Percentiles rank a stretch among this genome's conserved stretches.
Evolutionary conservation across 2,797 vertebrate species (phyloP).

Genomic region (Parambassis ranga): DNA sequence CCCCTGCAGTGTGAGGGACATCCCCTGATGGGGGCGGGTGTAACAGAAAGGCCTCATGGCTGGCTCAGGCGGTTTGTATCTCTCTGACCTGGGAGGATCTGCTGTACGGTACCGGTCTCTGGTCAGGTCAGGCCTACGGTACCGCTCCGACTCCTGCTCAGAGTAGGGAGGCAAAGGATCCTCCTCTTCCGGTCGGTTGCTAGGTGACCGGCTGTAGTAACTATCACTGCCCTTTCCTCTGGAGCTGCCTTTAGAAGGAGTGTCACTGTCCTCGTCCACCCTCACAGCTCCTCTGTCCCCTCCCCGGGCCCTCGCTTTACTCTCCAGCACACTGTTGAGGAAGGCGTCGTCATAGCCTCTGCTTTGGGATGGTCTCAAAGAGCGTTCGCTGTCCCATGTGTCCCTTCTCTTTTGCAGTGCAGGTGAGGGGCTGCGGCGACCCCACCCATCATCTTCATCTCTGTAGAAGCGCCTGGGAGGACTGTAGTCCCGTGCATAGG

Average conservation of each 20-base stretch:
- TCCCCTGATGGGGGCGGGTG: slow-evolving; percentile 79
- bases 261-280: slow-evolving; percentile 85
- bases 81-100: slow-evolving; percentile 54
- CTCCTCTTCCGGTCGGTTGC: slow-evolving; percentile 83
- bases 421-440: slow-evolving; percentile 82
- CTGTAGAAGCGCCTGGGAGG: slow-evolving; percentile 63
- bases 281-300: slow-evolving; percentile 67
- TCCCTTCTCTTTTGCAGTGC: slow-evolving; percentile 82
- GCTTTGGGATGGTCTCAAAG: slow-evolving; percentile 46
- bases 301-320: slow-evolving; percentile 83
- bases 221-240: slow-evolving; percentile 80
- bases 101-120: slow-evolving; percentile 56
- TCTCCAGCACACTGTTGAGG: slow-evolving; percentile 86
- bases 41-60: slow-evolving; percentile 78
- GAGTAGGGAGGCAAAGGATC: slow-evolving; percentile 94
- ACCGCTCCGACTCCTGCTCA: slow-evolving; percentile 76
- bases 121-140: slow-evolving; percentile 53
- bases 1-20: slow-evolving; percentile 81
- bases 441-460: slow-evolving; percentile 66
- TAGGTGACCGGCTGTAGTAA: slow-evolving; percentile 82
- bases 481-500: slow-evolving; percentile 72
- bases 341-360: slow-evolving; percentile 87
- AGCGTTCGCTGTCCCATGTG: slow-evolving; percentile 84
- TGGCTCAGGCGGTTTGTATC: slow-evolving; percentile 75
- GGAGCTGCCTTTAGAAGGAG: slow-evolving; percentile 89